Conservation (phyloP, 2,113 vertebrate genomes). For the Orthonyx spaldingii region DNA sequence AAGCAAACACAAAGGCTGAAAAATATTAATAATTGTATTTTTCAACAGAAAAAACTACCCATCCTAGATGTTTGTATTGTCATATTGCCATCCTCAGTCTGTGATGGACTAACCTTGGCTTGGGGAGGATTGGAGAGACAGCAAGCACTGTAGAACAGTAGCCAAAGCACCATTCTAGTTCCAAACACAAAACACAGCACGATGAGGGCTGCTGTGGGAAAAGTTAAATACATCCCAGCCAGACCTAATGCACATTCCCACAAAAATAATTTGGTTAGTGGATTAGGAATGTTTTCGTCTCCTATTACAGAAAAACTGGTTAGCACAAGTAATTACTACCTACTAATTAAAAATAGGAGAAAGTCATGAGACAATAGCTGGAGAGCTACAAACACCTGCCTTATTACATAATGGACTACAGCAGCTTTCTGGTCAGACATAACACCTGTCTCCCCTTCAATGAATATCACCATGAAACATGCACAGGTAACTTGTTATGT, state of each 20-base stretch:
- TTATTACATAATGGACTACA: neutral
- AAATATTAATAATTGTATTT: neutral
- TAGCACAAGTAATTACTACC: neutral
- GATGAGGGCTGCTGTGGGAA: neutral
- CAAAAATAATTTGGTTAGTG: fast-evolving
- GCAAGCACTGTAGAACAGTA: neutral
- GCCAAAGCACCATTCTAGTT: neutral
- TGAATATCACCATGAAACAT: neutral
- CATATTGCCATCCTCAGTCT: neutral
- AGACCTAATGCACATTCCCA: neutral
- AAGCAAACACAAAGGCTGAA: neutral
- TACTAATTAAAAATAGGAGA: neutral
- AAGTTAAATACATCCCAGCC: neutral
- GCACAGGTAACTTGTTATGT: neutral
- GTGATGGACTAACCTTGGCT: neutral
- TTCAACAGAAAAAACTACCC: neutral
- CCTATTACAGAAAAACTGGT: neutral
- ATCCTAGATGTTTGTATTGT: neutral
- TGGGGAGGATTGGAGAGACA: neutral
- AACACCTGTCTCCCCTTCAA: neutral
- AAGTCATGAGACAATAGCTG: neutral
- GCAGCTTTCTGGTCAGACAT: neutral
- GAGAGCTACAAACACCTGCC: neutral
- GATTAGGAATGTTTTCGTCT: neutral
- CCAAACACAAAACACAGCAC: neutral